These are phyloP conservation scores for Meandrina meandrites DNA, from an alignment of 92 coral and sea anemone species.

Conservation along the genomic window DNA sequence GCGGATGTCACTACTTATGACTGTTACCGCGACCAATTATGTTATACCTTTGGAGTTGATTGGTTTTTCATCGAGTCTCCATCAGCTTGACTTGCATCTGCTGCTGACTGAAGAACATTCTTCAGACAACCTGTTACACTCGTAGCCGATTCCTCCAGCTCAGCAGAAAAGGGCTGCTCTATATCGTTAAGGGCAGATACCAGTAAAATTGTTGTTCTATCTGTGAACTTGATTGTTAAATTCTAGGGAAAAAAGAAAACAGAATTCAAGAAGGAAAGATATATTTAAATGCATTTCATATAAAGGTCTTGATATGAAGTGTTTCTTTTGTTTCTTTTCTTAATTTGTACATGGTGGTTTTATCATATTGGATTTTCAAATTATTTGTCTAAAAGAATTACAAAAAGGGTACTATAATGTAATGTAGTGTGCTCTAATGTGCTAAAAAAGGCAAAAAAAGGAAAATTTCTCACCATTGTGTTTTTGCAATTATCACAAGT, in stretches of 20 bases:
- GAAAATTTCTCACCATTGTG: neutral
- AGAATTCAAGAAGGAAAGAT: no score
- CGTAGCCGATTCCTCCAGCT: neutral
- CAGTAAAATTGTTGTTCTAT: neutral
- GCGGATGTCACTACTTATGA: no score
- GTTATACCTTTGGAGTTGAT: neutral
- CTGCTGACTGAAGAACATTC: constrained; percentile 3
- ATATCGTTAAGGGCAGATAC: neutral
- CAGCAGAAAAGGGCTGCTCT: constrained; percentile 25
- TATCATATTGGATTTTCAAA: no score
- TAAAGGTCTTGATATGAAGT: no score
- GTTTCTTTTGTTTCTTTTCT: neutral
- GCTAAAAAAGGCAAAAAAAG: no score
- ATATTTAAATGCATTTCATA: no score
- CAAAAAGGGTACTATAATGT: no score
- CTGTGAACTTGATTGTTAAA: neutral
- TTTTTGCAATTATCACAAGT: constrained; percentile 12
- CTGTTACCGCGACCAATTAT: neutral
- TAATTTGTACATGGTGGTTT: no score
- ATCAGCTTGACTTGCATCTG: neutral
- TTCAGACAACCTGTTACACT: constrained; percentile 7
- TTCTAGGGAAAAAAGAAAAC: neutral
- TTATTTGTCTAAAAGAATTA: neutral
- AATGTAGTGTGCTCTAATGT: no score
- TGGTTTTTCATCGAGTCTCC: neutral